Evolutionary conservation across 2,797 vertebrate species (phyloP), one percentile per base, ranked within the genome.

Genomic region (Geotrypetes seraphini): DNA sequence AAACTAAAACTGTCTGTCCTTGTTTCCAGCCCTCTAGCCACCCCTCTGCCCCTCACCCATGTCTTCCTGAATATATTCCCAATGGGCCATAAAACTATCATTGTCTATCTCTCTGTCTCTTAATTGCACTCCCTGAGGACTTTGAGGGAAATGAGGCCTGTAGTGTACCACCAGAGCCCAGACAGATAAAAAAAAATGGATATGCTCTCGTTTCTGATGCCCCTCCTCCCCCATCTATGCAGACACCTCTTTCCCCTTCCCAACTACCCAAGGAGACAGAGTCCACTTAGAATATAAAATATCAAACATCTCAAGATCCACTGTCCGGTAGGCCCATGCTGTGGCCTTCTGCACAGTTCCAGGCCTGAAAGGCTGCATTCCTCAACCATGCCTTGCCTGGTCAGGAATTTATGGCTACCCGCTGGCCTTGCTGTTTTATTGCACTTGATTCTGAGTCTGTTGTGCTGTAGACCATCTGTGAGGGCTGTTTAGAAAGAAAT

Each of bases 381-480:
- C 18, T 23, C n/a, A 12, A 31, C 25, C 35, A 33, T 36, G 43
- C 43, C 36, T 39, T n/a, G n/a, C 43, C 17, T 25, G 43, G 35
- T 17, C 39, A 46, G 36, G 43, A 46, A 46, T 46, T 46, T 46
- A 46, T 46, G 36, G 43, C 35, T 12, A 19, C 25, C 43, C 17
- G 8, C 35, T 12, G 30, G n/a, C n/a, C 30, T n/a, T 22, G 22
- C 25, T 35, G 26, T 39, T 46, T 46, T 46, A 46, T 46, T 39
- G 36, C 36, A 25, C 36, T 39, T 33, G 36, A 31, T 33, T 20
- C 35, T 33, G 43, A 39, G 35, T 26, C 43, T 38, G 30, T 38
- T 44, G 42, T 36, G 42, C n/a, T n/a, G n/a, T n/a, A n/a, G n/a
- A n/a, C 42, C 29, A 44, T 32, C 34, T 32, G 34, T 24, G 19